A percentile compares a stretch with the other conserved stretches of the same genome.
Evolutionary conservation across 1,140 invertebrate species (phyloP).

Genomic region (Coelopa frigida): DNA sequence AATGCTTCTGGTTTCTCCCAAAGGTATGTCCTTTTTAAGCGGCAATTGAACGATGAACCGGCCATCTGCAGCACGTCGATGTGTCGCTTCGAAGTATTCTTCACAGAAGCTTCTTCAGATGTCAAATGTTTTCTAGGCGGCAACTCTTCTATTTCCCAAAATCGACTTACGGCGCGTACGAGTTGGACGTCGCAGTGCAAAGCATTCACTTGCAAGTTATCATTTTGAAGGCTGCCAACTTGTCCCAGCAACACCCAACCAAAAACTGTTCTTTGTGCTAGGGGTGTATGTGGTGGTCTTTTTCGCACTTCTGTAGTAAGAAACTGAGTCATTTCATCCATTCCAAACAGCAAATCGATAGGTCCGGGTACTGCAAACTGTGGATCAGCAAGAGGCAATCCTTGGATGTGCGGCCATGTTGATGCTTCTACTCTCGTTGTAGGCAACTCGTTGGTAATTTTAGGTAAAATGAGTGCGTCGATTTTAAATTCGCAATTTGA

Average conservation of each 20-base stretch:
- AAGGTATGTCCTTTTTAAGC: too few relatives aligned
- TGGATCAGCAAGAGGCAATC: conserved; percentile 1
- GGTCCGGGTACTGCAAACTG: background rate
- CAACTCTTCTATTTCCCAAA: conserved; percentile 1
- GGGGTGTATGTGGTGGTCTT: background rate
- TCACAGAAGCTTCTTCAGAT: too few relatives aligned
- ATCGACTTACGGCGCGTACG: background rate
- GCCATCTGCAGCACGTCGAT: too few relatives aligned
- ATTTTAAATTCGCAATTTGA: too few relatives aligned
- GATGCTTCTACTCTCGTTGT: background rate
- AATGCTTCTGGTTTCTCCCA: too few relatives aligned
- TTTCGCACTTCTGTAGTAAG: conserved; percentile 1
- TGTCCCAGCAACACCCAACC: conserved; percentile 4
- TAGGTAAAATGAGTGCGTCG: background rate
- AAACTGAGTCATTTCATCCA: conserved; percentile 6
- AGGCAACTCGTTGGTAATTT: conserved; percentile 4
- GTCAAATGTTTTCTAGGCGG: background rate
- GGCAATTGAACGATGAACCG: too few relatives aligned
- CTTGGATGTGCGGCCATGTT: background rate
- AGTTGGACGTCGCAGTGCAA: background rate
- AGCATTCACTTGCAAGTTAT: background rate
- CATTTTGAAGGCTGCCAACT: background rate
- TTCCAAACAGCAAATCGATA: background rate
- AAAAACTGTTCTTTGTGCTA: background rate
- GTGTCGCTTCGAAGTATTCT: too few relatives aligned